Base-by-base conservation (phyloP, 2,888 invertebrate genomes). In the Agrilus biguttatus region DNA sequence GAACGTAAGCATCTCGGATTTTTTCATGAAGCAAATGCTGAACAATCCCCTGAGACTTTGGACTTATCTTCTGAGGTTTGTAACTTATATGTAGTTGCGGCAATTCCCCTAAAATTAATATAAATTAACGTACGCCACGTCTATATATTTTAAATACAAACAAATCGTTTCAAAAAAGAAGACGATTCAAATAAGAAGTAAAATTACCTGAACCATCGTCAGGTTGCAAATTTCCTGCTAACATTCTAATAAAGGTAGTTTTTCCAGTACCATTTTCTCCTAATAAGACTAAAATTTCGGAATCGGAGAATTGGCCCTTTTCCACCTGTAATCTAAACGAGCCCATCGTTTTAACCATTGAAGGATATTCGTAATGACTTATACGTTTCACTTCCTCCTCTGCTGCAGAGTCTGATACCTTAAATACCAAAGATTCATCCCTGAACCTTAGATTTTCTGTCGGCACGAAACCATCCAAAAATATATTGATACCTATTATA, bases 11-110 rank as follows among this genome's bases (percentile, higher is more conserved):
- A 70, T 97, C 97, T 47, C 95, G 77, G 57, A 99, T 96, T 67
- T 95, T 95, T 45, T 97, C 95, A 58, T 96, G 93, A 47, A 98
- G 71, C 58, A 98, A 70, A 59, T 87, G 85, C 38, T 93, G 77
- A 5, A 99, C 98, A 47, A 87, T 77, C 36, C 93, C 92, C 61
- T 89, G 86, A 44, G 89, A 90, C 69, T 93, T 97, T 4, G 98
- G 98, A 52, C 95, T 95, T 65, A 98, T 99, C 69, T 97, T 99
- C 73, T 98, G 98, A 37, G 98, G 98, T 68, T 98, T 98, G 75
- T 98, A 99, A 67, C 96, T 97, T 62, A 98, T 95, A 67, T 96
- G 90, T 51, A 99, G 70, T 56, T 86, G 82, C 0, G 97, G 97
- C 47, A 91, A 72, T 50, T 80, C 78, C 36, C 75, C 84, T 65